Evolutionary conservation across 2,888 invertebrate species (phyloP).

Genomic region (Phania funesta): DNA sequence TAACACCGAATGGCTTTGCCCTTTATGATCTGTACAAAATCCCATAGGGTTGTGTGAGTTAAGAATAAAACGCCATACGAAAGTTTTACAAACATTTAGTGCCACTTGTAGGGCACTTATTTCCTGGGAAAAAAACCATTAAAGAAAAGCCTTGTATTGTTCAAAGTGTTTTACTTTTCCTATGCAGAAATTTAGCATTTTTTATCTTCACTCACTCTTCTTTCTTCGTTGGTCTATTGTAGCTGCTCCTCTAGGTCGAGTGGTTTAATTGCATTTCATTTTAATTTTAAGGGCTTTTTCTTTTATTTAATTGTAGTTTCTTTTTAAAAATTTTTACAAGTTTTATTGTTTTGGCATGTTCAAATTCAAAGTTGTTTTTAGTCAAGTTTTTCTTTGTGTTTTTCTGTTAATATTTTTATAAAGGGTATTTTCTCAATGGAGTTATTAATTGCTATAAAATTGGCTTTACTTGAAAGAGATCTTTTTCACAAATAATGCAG

Average conservation of each 20-base stretch:
- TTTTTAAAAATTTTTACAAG: conserved; percentile 40
- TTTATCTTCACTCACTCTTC: conserved; percentile 10
- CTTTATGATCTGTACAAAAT: too few species aligned
- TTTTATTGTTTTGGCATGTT: conserved; percentile 60
- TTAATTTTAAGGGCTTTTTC: conserved; percentile 50
- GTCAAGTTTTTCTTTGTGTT: conserved; percentile 34
- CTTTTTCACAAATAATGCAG: too few species aligned
- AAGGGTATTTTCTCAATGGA: too few species aligned
- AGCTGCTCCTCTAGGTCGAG: conserved; percentile 51
- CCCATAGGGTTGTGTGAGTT: too few species aligned
- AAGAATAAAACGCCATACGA: too few species aligned
- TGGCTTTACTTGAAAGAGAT: too few species aligned
- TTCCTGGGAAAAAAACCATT: background rate
- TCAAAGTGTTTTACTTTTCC: conserved; percentile 19
- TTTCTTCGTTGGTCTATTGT: conserved; percentile 2
- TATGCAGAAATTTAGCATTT: conserved; percentile 21
- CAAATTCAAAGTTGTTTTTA: conserved; percentile 54
- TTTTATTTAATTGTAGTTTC: conserved; percentile 1
- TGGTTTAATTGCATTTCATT: conserved; percentile 66
- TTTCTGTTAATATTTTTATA: background rate
- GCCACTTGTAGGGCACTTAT: background rate
- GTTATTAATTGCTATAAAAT: too few species aligned
- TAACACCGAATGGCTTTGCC: too few species aligned
- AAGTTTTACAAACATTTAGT: too few species aligned
- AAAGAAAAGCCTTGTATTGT: background rate